These are phyloP conservation scores for Brachyrhaphis roseni DNA, from an alignment of 2,797 vertebrate species.

Conservation along the genomic window DNA sequence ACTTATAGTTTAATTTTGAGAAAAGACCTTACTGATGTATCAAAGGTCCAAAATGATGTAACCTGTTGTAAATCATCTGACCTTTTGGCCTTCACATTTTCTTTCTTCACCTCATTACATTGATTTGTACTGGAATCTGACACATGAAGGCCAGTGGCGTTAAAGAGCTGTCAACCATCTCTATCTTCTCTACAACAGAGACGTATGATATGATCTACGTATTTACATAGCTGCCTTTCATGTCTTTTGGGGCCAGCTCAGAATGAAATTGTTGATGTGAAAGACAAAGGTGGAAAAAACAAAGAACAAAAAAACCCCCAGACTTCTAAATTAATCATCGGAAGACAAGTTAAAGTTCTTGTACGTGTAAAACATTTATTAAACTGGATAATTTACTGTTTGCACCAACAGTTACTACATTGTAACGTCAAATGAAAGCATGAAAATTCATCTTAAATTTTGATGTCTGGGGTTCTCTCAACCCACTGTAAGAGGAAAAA, in stretches of 20 bases:
- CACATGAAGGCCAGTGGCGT: conserved; percentile 8
- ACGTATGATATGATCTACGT: neutral
- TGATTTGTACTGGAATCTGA: conserved; percentile 2
- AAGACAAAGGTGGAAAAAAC: conserved; percentile 1
- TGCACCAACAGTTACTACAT: conserved; percentile 7
- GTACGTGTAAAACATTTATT: neutral
- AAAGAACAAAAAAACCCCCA: neutral
- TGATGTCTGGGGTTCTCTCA: conserved; percentile 5
- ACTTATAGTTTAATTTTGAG: conserved; percentile 10
- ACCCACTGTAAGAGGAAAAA: conserved; percentile 45
- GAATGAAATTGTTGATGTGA: conserved; percentile 6
- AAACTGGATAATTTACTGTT: conserved; percentile 9
- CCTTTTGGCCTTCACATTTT: neutral
- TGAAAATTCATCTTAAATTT: conserved; percentile 16
- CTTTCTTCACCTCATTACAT: neutral
- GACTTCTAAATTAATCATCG: neutral
- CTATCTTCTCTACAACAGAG: neutral
- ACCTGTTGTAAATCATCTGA: conserved; percentile 19
- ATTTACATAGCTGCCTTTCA: neutral
- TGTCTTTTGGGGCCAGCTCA: conserved; percentile 6
- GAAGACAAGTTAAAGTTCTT: neutral
- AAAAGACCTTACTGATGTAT: conserved; percentile 18
- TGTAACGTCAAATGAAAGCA: conserved; percentile 19
- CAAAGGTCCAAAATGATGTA: conserved; percentile 34
- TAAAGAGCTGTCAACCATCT: conserved; percentile 17